phyloP scores from a whole-genome alignment of 2,113 vertebrate species.

The Pitta sordida region DNA sequence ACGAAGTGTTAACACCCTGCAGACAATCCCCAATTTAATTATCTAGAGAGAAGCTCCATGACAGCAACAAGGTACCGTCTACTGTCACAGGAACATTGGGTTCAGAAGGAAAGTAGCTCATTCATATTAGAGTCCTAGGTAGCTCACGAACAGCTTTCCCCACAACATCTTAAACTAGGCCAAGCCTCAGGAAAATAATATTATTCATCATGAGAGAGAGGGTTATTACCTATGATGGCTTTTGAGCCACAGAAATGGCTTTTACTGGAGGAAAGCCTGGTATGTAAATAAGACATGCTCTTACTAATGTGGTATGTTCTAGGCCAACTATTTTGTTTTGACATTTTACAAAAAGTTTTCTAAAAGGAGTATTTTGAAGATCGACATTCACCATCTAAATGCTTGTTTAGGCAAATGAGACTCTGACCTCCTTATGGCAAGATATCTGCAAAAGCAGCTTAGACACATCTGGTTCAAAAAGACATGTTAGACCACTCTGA shows the following conservation, averaged over 20 bases:
- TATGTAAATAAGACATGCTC: neutral
- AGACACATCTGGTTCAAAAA: slow-evolving; percentile 35
- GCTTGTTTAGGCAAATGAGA: slow-evolving; percentile 45
- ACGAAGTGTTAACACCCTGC: neutral
- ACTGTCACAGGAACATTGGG: neutral
- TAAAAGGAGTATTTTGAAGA: slow-evolving; percentile 31
- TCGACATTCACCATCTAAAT: neutral
- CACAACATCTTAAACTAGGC: neutral
- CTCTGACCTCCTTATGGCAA: slow-evolving; percentile 3
- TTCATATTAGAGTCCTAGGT: neutral
- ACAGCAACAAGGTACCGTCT: neutral
- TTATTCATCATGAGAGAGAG: neutral
- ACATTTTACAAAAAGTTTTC: slow-evolving; percentile 25
- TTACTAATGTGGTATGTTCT: neutral
- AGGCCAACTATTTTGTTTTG: neutral
- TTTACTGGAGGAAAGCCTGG: neutral
- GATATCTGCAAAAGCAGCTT: neutral
- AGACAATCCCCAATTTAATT: neutral
- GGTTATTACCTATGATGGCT: neutral
- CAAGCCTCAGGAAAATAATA: neutral
- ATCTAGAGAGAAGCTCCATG: neutral
- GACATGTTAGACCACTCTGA: neutral
- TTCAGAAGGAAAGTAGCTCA: neutral
- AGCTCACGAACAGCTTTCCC: neutral
- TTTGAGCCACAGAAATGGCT: neutral